Evolutionary conservation across 2,888 invertebrate species (phyloP).

Genomic region (Drepanosiphum platanoidis): DNA sequence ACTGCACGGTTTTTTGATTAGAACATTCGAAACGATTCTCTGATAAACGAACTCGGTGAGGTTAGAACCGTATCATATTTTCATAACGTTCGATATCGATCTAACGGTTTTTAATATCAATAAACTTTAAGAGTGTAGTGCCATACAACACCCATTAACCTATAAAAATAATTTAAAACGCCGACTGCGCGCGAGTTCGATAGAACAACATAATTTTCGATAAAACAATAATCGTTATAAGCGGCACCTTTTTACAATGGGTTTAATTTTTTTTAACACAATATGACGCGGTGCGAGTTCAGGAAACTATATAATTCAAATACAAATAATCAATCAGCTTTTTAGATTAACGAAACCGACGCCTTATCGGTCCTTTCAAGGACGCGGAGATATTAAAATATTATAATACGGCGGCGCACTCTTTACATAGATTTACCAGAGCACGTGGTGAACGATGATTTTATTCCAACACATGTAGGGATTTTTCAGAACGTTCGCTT

Average conservation of each 20-base stretch:
- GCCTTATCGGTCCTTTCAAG: neutral
- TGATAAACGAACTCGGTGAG: too few species aligned
- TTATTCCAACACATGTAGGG: neutral
- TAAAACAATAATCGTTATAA: neutral
- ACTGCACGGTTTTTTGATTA: too few species aligned
- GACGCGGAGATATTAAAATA: neutral
- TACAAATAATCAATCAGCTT: constrained; percentile 5
- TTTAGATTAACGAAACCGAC: neutral
- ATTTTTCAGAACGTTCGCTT: neutral
- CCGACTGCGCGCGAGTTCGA: neutral
- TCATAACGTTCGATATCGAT: too few species aligned
- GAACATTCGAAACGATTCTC: too few species aligned
- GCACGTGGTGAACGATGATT: neutral
- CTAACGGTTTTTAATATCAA: too few species aligned
- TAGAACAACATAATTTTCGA: neutral
- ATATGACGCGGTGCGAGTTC: neutral
- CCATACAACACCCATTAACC: neutral
- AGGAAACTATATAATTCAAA: neutral
- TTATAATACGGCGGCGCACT: neutral
- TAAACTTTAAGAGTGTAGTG: too few species aligned
- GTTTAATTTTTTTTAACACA: neutral
- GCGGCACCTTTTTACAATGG: neutral
- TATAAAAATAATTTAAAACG: neutral
- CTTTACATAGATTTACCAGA: neutral
- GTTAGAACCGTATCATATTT: too few species aligned